phyloP scores from a whole-genome alignment of 2,797 vertebrate species.

The Peromyscus attwateri region DNA sequence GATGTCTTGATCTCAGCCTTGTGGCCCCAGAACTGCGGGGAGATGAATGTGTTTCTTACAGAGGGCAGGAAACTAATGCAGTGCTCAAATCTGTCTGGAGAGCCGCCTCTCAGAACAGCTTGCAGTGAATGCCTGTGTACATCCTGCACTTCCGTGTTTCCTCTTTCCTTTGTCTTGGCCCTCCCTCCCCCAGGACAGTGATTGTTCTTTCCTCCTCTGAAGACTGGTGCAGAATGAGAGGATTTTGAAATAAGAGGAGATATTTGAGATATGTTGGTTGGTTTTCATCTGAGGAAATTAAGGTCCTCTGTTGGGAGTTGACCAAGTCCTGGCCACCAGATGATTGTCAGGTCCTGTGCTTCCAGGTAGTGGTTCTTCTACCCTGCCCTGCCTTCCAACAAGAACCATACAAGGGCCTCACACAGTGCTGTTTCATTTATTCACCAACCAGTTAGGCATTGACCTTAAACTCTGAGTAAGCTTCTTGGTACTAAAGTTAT shows the following conservation, averaged over 20 bases:
- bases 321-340: neutral
- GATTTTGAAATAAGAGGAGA: conserved; percentile 25
- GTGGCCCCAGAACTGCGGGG: neutral
- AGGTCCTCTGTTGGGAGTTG: neutral
- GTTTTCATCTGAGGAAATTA: neutral
- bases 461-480: neutral
- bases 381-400: neutral
- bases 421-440: neutral
- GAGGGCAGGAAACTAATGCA: neutral
- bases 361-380: neutral
- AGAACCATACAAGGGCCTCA: neutral
- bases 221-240: neutral
- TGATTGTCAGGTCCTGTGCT: neutral
- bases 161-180: neutral
- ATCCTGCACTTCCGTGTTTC: neutral
- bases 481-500: neutral
- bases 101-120: neutral
- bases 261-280: neutral
- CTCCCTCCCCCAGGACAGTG: neutral
- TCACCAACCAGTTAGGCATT: conserved; percentile 3
- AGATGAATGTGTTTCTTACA: neutral
- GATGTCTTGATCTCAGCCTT: neutral
- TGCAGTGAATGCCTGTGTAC: neutral
- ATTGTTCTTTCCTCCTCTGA: neutral
- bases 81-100: neutral